Evolutionary conservation across 2,888 invertebrate genomes (phyloP).

Genomic region (Philonicus albiceps): DNA sequence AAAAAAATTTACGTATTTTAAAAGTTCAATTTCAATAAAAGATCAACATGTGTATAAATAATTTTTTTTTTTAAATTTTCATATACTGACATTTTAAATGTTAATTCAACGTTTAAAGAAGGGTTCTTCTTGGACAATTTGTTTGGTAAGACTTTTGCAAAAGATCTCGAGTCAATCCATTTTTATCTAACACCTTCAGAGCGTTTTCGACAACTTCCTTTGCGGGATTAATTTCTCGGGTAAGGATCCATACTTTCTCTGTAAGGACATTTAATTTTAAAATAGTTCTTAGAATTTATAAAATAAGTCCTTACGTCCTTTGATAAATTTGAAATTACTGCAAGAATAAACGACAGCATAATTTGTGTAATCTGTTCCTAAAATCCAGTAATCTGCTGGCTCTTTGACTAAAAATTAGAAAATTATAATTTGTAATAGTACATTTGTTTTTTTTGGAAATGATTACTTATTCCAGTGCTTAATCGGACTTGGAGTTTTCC

Average conservation of each 20-base stretch:
- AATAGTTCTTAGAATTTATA: neutral
- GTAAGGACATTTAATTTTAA: neutral
- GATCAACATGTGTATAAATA: too few relatives aligned
- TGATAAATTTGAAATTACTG: constrained; percentile 23
- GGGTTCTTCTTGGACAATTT: neutral
- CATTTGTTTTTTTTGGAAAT: neutral
- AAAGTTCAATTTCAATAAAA: too few relatives aligned
- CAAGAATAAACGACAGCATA: constrained; percentile 17
- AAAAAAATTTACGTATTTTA: too few relatives aligned
- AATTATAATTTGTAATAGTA: neutral
- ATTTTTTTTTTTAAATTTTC: too few relatives aligned
- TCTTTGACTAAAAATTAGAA: constrained; percentile 11
- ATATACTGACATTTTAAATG: too few relatives aligned
- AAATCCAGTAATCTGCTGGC: constrained; percentile 7
- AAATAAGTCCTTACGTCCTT: constrained; percentile 9
- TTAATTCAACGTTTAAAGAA: neutral
- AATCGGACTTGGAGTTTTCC: neutral
- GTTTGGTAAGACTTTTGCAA: neutral
- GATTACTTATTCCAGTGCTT: neutral
- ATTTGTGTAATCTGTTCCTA: constrained; percentile 4
- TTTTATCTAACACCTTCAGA: neutral
- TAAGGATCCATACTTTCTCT: constrained; percentile 36
- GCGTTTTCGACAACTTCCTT: neutral
- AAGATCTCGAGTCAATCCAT: neutral
- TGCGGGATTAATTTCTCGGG: constrained; percentile 3